Conservation (phyloP, 2,888 invertebrate species). For the Philaethria dido region DNA sequence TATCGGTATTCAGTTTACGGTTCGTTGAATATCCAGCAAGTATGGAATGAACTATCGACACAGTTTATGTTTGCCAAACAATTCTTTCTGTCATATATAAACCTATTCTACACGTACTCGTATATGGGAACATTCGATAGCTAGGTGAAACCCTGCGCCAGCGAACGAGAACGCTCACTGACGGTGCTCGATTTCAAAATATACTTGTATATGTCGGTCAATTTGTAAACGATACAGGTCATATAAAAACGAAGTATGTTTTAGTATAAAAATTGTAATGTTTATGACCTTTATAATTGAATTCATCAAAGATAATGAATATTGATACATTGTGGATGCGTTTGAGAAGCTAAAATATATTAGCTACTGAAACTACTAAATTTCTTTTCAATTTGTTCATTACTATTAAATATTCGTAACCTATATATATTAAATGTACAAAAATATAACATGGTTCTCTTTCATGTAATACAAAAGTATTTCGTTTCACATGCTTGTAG, state of each 20-base stretch:
- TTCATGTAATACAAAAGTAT: constrained; percentile 10
- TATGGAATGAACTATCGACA: not conserved
- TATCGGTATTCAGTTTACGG: constrained; percentile 20
- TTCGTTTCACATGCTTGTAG: constrained; percentile 20
- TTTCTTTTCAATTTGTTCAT: not conserved
- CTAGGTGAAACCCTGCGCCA: constrained; percentile 50
- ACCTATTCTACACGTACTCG: constrained; percentile 4
- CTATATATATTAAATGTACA: not conserved
- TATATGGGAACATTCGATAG: constrained; percentile 33
- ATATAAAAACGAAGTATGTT: not conserved
- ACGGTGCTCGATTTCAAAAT: constrained; percentile 52
- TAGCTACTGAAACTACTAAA: no score
- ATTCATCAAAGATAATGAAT: not conserved
- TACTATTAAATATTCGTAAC: not conserved
- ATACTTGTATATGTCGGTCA: constrained; percentile 34
- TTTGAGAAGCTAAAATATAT: no score
- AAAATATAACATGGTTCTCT: not conserved
- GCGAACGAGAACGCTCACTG: constrained; percentile 42
- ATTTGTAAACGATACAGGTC: not conserved
- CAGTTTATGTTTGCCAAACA: constrained; percentile 1
- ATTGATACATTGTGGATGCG: not conserved
- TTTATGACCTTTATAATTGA: no score
- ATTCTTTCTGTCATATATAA: constrained; percentile 15
- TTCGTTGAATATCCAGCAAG: constrained; percentile 23
- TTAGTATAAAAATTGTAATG: no score